Evolutionary conservation across 2,797 vertebrate genomes (phyloP).

Genomic region (Parauchenoglanis ngamensis): DNA sequence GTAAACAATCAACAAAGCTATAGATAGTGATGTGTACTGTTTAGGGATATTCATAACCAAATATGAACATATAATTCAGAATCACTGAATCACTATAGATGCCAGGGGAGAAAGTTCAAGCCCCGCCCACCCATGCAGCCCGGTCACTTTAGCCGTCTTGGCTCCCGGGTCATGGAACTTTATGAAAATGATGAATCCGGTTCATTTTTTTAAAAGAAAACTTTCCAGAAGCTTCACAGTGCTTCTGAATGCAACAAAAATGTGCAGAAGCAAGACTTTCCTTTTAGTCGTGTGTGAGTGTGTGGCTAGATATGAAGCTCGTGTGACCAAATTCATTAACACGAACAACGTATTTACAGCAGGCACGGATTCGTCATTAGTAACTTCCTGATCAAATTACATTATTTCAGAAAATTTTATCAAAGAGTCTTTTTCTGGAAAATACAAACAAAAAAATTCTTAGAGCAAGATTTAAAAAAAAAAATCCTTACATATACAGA

Average conservation of each 20-base stretch:
- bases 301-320: not conserved
- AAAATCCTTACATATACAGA: not conserved
- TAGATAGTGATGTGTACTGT: too few relatives aligned
- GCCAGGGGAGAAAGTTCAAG: not conserved
- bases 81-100: not conserved
- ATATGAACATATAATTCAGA: too few relatives aligned
- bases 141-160: not conserved
- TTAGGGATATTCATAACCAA: too few relatives aligned
- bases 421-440: too few relatives aligned
- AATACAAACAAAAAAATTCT: too few relatives aligned
- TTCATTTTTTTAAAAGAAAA: too few relatives aligned
- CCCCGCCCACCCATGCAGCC: not conserved
- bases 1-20: too few relatives aligned
- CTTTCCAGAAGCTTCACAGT: too few relatives aligned
- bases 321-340: not conserved
- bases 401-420: too few relatives aligned
- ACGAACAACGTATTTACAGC: not conserved
- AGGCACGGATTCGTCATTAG: too few relatives aligned
- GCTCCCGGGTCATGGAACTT: not conserved
- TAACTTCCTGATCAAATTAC: too few relatives aligned
- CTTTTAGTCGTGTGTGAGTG: not conserved
- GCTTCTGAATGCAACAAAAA: not conserved
- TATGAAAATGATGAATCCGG: too few relatives aligned
- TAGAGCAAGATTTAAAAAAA: not conserved
- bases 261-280: not conserved